These are phyloP conservation scores for Drosophila takahashii DNA, from an alignment of 1,140 invertebrate species.

Conservation along the genomic window DNA sequence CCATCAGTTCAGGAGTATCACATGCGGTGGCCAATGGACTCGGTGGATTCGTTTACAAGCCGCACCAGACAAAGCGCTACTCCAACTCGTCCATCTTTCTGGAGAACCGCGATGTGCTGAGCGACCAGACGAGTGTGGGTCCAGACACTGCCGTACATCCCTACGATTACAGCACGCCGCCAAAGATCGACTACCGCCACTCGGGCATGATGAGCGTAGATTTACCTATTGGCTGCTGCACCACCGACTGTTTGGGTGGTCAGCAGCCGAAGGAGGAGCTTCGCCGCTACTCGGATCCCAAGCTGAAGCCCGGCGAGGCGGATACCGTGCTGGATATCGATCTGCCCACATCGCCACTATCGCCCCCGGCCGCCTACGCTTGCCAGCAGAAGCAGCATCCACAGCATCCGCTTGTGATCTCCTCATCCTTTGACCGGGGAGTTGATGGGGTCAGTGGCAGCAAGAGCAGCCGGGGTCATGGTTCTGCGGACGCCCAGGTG, in stretches of 20 bases:
- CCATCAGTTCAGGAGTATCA: slow-evolving; percentile 79
- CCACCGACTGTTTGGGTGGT: slow-evolving; percentile 54
- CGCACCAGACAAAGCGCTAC: slow-evolving; percentile 77
- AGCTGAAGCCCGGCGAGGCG: slow-evolving; percentile 49
- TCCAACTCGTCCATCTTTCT: slow-evolving; percentile 84
- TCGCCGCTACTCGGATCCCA: slow-evolving; percentile 85
- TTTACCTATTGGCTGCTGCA: slow-evolving; percentile 56
- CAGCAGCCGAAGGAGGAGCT: slow-evolving; percentile 58
- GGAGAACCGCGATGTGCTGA: slow-evolving; percentile 84
- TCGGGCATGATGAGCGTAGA: slow-evolving; percentile 69
- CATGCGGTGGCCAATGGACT: slow-evolving; percentile 78
- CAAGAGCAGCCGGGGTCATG: slow-evolving; percentile 14
- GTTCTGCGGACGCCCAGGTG: slow-evolving; percentile 55
- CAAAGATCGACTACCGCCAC: slow-evolving; percentile 78
- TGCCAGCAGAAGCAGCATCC: slow-evolving; percentile 49
- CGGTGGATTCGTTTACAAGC: slow-evolving; percentile 77
- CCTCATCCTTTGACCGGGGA: slow-evolving; percentile 73
- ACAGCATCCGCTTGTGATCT: slow-evolving; percentile 34
- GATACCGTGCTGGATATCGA: slow-evolving; percentile 78
- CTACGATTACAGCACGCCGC: slow-evolving; percentile 75
- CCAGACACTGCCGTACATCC: slow-evolving; percentile 50
- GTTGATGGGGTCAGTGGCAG: slow-evolving; percentile 38
- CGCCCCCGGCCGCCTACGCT: slow-evolving; percentile 72
- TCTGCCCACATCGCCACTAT: slow-evolving; percentile 71
- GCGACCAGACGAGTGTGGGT: slow-evolving; percentile 70